Evolutionary conservation across 1,140 invertebrate genomes (phyloP), one percentile per base, ranked within the genome.

Genomic region (Stegodyphus dumicola): DNA sequence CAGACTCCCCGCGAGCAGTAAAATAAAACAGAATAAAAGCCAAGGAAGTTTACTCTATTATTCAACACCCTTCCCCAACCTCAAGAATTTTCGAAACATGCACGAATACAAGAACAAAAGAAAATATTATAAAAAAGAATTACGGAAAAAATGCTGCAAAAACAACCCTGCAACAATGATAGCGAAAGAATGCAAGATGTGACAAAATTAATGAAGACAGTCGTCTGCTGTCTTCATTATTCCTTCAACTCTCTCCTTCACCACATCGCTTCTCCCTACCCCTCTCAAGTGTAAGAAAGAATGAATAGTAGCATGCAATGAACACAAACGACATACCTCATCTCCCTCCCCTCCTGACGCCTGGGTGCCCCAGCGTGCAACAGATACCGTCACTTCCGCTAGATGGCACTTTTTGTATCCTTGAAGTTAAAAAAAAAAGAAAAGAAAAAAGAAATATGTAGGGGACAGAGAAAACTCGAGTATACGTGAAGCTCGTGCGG

Each of bases 181-280:
- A 33, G 15, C 13, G 48, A 75, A 75, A 75, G 53, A 53, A 75
- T 56, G 73, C 18, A 11, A 54, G 49, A 83, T 83, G 80, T 83
- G 80, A 83, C 80, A 83, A 83, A 83, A 83, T 83, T 83, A 83
- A 83, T 83, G 80, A 83, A 83, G 56, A 67, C 80, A 75, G 56
- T 66, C 54, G 71, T 18, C 56, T 13, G 71, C 5, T 11, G 64
- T 83, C 80, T 83, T 83, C 80, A 83, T 83, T 83, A 83, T 83
- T 51, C 10, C 18, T 65, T 18, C 67, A 64, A 53, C 48, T 54
- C 67, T 64, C 54, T 33, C 33, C 33, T 33, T 33, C 33, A 33
- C 33, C 33, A 33, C 33, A 33, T 33, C 33, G 33, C 33, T 33
- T 33, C 33, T 33, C 33, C 33, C 33, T 33, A 33, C 33, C 33